Conservation (phyloP, 2,797 vertebrate genomes). For the Mormyrops boulengeri region DNA sequence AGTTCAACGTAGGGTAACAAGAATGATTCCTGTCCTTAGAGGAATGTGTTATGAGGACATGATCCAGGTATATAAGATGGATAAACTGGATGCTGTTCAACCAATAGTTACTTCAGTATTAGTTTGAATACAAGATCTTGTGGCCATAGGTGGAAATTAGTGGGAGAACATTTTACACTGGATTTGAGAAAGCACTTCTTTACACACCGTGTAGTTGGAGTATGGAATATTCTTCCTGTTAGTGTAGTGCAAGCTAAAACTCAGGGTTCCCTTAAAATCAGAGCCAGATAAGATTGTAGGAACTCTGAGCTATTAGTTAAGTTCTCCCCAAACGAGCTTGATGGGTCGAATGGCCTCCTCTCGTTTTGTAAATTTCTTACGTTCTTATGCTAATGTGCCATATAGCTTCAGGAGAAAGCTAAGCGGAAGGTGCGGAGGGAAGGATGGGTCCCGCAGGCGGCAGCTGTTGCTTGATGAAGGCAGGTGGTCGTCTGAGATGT, state of each 20-base stretch:
- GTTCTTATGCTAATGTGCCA: background rate
- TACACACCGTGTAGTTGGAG: background rate
- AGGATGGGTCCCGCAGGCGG: background rate
- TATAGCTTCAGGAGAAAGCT: background rate
- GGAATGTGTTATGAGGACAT: background rate
- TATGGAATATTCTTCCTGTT: background rate
- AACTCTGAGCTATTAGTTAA: background rate
- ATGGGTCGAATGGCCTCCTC: background rate
- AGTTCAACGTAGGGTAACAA: background rate
- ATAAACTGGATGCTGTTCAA: background rate
- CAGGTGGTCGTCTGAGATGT: background rate
- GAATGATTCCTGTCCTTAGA: background rate
- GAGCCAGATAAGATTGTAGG: background rate
- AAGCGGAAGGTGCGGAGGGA: background rate
- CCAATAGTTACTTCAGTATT: background rate
- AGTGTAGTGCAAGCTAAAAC: background rate
- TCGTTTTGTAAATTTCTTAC: background rate
- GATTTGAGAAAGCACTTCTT: background rate
- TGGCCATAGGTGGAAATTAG: too few species aligned
- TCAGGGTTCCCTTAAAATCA: background rate
- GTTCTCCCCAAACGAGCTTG: background rate
- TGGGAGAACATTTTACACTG: too few species aligned
- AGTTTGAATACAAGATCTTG: background rate
- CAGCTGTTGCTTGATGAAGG: background rate
- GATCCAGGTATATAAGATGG: background rate